Percentiles rank a stretch among this genome's conserved stretches.
These are phyloP conservation scores for Apodemia mormo DNA, from an alignment of 2,888 invertebrate genomes.

Conservation along the genomic window DNA sequence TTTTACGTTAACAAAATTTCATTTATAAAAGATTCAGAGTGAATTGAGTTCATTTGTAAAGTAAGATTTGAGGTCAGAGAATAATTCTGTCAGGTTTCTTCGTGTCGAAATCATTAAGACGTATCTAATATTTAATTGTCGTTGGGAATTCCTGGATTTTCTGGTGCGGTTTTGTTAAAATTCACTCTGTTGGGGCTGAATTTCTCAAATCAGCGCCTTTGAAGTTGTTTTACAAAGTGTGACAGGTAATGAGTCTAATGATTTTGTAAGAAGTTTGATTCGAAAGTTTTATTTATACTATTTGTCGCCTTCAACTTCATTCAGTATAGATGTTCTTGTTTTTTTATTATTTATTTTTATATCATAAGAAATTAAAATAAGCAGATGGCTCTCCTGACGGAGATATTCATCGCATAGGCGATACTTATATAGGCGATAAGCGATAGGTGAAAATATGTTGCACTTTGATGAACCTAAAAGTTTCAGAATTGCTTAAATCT, in stretches of 20 bases:
- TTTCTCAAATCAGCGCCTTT: conserved; percentile 15
- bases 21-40: conserved; percentile 11
- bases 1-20: conserved; percentile 9
- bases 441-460: too few species aligned
- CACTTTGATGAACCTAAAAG: too few species aligned
- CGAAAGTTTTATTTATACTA: background rate
- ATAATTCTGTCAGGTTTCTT: conserved; percentile 11
- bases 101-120: conserved; percentile 12
- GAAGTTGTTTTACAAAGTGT: conserved; percentile 5
- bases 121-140: conserved; percentile 14
- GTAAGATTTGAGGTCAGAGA: conserved; percentile 7
- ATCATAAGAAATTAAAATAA: too few species aligned
- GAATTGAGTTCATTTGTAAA: conserved; percentile 16
- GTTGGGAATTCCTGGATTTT: conserved; percentile 7
- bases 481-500: too few species aligned
- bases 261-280: background rate
- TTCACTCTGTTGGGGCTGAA: background rate
- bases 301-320: background rate
- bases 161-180: conserved; percentile 1
- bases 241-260: conserved; percentile 3
- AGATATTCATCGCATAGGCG: too few species aligned
- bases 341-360: too few species aligned
- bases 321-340: too few species aligned
- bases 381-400: too few species aligned
- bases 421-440: too few species aligned